phyloP scores from a whole-genome alignment of 2,113 vertebrate genomes.

The Rhea americana region DNA sequence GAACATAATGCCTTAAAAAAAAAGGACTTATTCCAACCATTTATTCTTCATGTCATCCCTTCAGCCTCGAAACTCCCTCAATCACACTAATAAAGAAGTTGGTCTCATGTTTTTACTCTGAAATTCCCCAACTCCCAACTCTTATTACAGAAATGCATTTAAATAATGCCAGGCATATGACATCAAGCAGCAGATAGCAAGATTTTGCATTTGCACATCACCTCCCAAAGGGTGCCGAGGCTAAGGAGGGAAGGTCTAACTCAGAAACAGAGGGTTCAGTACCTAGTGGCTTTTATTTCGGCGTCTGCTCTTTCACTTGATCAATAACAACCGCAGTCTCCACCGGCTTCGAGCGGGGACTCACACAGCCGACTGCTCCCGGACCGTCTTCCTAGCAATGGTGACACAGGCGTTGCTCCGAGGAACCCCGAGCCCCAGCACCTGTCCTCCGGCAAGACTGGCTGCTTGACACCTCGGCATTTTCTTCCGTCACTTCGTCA shows the following conservation, averaged over 20 bases:
- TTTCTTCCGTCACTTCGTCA: constrained; percentile 74
- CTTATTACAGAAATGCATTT: constrained; percentile 16
- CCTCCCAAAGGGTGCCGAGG: neutral
- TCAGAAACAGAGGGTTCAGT: constrained; percentile 52
- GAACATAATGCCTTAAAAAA: neutral
- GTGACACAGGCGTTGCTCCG: constrained; percentile 68
- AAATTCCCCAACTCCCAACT: constrained; percentile 23
- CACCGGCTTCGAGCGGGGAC: constrained; percentile 62
- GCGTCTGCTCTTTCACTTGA: constrained; percentile 77
- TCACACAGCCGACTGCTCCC: constrained; percentile 75
- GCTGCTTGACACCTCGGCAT: constrained; percentile 72
- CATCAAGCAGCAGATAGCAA: neutral
- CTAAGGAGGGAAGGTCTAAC: neutral
- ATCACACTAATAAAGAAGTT: constrained; percentile 52
- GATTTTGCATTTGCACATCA: constrained; percentile 9
- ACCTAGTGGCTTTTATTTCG: constrained; percentile 76
- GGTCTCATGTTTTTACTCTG: constrained; percentile 39
- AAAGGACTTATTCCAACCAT: neutral
- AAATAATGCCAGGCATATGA: neutral
- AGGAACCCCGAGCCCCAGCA: constrained; percentile 50
- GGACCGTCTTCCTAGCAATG: constrained; percentile 74
- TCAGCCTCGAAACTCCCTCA: neutral
- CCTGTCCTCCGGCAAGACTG: constrained; percentile 55
- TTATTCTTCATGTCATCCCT: constrained; percentile 21
- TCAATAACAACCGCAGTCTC: constrained; percentile 86